A percentile compares a stretch with the other conserved stretches of the same genome.
Conservation (phyloP, 1,140 invertebrate species). For the Drosophila burlai region DNA sequence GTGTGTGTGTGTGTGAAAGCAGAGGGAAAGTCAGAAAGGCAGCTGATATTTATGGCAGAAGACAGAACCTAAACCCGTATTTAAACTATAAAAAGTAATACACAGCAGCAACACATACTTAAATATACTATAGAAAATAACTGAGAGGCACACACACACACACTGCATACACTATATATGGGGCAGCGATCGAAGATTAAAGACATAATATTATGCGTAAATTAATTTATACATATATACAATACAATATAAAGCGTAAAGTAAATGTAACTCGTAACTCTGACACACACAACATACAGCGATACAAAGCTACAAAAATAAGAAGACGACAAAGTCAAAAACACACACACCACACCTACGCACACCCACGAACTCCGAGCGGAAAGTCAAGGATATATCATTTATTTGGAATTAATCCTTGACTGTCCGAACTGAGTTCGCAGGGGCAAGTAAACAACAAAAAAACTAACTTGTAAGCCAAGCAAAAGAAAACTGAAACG, state of each 20-base stretch:
- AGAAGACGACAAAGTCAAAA: conserved; percentile 52
- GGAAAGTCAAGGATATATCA: conserved; percentile 31
- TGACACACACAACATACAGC: conserved; percentile 60
- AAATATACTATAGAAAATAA: conserved; percentile 56
- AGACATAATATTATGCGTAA: conserved; percentile 69
- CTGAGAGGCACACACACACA: conserved; percentile 39
- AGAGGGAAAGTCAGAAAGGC: conserved; percentile 33
- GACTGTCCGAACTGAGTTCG: conserved; percentile 16
- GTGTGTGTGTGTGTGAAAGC: conserved; percentile 8
- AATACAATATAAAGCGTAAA: conserved; percentile 43
- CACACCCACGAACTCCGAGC: conserved; percentile 13
- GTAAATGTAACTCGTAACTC: conserved; percentile 64
- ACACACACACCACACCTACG: conserved; percentile 20
- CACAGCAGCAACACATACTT: conserved; percentile 28
- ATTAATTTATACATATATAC: conserved; percentile 70
- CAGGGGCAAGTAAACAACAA: neutral
- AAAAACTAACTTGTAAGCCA: conserved; percentile 63
- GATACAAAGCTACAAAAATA: conserved; percentile 61
- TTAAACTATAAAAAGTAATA: conserved; percentile 31
- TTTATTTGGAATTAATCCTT: conserved; percentile 10
- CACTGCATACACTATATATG: conserved; percentile 31
- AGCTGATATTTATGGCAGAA: conserved; percentile 8
- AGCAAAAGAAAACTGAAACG: conserved; percentile 72
- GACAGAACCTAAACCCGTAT: conserved; percentile 39
- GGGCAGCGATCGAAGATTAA: conserved; percentile 63